Base-by-base conservation (phyloP, 1,140 invertebrate species). In the Ganaspis sp. region DNA sequence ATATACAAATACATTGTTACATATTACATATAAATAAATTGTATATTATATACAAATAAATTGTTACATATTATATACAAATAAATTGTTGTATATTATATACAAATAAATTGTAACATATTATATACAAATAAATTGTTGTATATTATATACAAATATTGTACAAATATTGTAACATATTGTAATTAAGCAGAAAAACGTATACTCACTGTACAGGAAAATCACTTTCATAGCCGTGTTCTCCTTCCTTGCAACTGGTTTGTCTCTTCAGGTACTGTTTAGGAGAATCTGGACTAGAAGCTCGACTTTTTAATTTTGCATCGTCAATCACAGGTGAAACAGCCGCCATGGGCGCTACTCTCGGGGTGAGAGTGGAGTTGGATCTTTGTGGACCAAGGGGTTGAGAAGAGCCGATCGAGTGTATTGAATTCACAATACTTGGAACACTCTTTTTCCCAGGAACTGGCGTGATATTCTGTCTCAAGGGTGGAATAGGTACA, bases 131-230 rank as follows among this genome's bases (percentile, higher is more conserved):
- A n/a, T n/a, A n/a, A n/a, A n/a, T n/a, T n/a, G n/a, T n/a, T n/a
- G n/a, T n/a, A n/a, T n/a, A n/a, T n/a, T n/a, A n/a, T n/a, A n/a
- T n/a, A n/a, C n/a, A n/a, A n/a, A n/a, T n/a, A n/a, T n/a, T n/a
- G n/a, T n/a, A n/a, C n/a, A n/a, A n/a, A n/a, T n/a, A n/a, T n/a
- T n/a, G n/a, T n/a, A n/a, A n/a, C n/a, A n/a, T n/a, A n/a, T n/a
- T n/a, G n/a, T n/a, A n/a, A n/a, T n/a, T n/a, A n/a, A n/a, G n/a
- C n/a, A n/a, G n/a, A n/a, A n/a, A n/a, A n/a, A n/a, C n/a, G n/a
- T n/a, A 23, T 29, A 87, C 89, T 88, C 80, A 91, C 90, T 91
- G 89, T 76, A 92, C 88, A 78, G 90, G 90, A 80, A 86, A 91
- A 81, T 91, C 90, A 74, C 86, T 88, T 72, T 91, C 89, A 69